A percentile compares a stretch with the other conserved stretches of the same genome.
Evolutionary conservation across 2,113 vertebrate genomes (phyloP).

Genomic region (Lanius collurio): DNA sequence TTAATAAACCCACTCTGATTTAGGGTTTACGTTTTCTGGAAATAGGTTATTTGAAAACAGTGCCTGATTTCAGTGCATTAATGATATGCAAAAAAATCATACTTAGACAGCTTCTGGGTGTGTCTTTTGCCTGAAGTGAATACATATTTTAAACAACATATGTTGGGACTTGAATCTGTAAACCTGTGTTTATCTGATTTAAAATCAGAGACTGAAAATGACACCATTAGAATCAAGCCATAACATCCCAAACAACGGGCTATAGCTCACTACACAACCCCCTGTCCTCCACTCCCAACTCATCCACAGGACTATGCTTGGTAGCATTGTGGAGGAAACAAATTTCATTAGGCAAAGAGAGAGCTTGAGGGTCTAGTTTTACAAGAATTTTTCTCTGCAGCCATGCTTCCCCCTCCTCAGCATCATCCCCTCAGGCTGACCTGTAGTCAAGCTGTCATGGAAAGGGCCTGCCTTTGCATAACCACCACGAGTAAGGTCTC

Average conservation of each 20-base stretch:
- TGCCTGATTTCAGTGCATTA: neutral
- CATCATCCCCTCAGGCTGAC: neutral
- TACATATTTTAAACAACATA: slow-evolving; percentile 10
- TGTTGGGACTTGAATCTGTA: slow-evolving; percentile 25
- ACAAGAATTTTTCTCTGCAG: neutral
- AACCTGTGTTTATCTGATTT: neutral
- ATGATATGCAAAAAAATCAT: slow-evolving; percentile 6
- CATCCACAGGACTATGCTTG: neutral
- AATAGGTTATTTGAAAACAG: slow-evolving; percentile 4
- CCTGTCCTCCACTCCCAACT: neutral
- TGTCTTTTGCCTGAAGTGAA: slow-evolving; percentile 43
- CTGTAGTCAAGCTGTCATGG: neutral
- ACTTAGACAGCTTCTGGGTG: slow-evolving; percentile 27
- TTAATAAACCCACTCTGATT: neutral
- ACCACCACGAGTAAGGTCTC: neutral
- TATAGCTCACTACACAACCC: neutral
- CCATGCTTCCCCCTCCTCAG: neutral
- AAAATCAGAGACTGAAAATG: neutral
- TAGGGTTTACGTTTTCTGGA: neutral
- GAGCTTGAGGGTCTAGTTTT: slow-evolving; percentile 16
- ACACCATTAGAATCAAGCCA: neutral
- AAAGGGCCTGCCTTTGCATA: neutral
- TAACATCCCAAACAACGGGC: neutral
- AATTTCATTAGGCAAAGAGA: neutral
- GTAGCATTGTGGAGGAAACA: neutral